Conservation (phyloP, 2,113 vertebrate genomes). For the Forbesichthys agassizii region DNA sequence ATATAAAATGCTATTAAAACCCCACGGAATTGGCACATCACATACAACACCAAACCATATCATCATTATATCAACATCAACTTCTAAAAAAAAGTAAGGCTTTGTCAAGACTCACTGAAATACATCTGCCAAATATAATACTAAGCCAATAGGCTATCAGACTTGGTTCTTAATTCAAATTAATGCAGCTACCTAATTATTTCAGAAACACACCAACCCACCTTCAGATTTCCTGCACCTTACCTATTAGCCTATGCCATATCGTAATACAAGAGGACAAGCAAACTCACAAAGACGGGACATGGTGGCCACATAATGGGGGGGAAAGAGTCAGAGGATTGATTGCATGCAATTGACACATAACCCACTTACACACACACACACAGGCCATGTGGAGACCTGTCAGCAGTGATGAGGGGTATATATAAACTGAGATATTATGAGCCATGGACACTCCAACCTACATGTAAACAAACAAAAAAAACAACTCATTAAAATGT, state of each 20-base stretch:
- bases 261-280: background rate
- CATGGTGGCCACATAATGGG: background rate
- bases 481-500: no score
- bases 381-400: no score
- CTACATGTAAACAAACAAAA: no score
- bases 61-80: slow-evolving; percentile 4
- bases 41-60: slow-evolving; percentile 4
- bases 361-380: no score
- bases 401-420: no score
- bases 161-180: background rate
- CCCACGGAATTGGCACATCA: slow-evolving; percentile 8
- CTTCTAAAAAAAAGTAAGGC: no score
- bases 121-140: background rate
- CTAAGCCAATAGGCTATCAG: no score
- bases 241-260: no score
- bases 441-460: no score
- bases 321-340: background rate
- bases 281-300: background rate
- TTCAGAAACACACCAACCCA: background rate
- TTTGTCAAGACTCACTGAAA: background rate
- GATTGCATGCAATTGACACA: background rate
- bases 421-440: no score
- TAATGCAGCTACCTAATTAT: background rate
- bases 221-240: no score
- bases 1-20: slow-evolving; percentile 29